These are phyloP conservation scores for Hypena proboscidalis DNA, from an alignment of 2,888 invertebrate genomes.

Conservation along the genomic window DNA sequence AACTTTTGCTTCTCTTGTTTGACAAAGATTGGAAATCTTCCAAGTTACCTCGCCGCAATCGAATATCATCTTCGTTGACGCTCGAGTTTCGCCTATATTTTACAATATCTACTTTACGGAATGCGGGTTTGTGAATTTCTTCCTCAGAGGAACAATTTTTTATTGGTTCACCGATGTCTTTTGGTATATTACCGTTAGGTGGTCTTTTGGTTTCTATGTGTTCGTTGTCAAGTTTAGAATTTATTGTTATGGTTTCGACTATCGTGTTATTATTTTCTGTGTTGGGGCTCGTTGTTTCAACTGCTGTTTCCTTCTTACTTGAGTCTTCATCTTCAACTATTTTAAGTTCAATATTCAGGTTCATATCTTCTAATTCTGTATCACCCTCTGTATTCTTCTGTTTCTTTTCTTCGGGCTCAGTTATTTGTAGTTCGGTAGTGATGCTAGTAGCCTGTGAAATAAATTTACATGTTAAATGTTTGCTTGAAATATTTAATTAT, in stretches of 20 bases:
- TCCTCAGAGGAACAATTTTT: constrained; percentile 60
- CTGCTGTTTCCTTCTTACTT: constrained; percentile 27
- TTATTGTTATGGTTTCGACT: constrained; percentile 17
- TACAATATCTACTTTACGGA: constrained; percentile 73
- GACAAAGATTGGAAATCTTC: constrained; percentile 73
- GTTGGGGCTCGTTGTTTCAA: constrained; percentile 21
- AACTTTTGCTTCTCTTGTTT: constrained; percentile 77
- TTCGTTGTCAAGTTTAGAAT: constrained; percentile 18
- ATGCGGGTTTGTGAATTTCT: constrained; percentile 61
- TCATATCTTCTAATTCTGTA: constrained; percentile 67
- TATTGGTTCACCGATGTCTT: constrained; percentile 35
- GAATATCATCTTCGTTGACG: constrained; percentile 76
- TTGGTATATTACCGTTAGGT: constrained; percentile 21
- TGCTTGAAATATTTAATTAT: too few relatives aligned
- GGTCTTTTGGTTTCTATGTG: constrained; percentile 27
- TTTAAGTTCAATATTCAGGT: constrained; percentile 75
- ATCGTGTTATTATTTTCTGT: constrained; percentile 21
- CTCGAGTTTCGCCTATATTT: constrained; percentile 79
- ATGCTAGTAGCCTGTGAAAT: constrained; percentile 62
- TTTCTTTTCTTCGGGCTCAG: constrained; percentile 52
- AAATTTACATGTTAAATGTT: too few relatives aligned
- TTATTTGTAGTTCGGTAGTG: constrained; percentile 60
- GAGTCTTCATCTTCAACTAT: constrained; percentile 79
- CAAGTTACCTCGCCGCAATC: constrained; percentile 72
- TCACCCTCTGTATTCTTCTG: constrained; percentile 53